Percentiles rank a stretch among this genome's conserved stretches.
Evolutionary conservation across 2,797 vertebrate genomes (phyloP).

Genomic region (Sebastes hubbsi): DNA sequence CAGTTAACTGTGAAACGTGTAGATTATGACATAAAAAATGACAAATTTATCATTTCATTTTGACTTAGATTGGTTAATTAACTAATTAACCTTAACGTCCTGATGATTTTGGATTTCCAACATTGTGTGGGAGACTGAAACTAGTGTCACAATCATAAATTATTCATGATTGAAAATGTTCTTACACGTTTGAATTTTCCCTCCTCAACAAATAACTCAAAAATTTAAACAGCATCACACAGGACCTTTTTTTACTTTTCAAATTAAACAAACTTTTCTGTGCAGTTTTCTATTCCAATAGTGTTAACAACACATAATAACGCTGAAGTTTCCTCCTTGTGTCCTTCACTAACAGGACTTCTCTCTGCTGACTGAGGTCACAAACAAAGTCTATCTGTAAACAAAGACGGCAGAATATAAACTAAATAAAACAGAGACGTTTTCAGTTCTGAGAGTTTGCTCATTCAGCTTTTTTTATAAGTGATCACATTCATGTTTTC

Average conservation of each 20-base stretch:
- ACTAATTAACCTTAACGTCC: not conserved
- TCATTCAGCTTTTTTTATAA: conserved; percentile 2
- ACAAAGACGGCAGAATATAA: not conserved
- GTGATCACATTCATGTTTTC: not conserved
- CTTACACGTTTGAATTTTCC: not conserved
- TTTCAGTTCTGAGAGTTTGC: not conserved
- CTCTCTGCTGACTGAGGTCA: not conserved
- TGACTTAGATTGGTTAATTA: too few relatives aligned
- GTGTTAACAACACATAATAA: too few relatives aligned
- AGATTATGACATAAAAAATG: not conserved
- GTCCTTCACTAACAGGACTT: not conserved
- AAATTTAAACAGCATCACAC: not conserved
- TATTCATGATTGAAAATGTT: not conserved
- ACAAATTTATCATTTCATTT: not conserved
- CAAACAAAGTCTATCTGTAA: not conserved
- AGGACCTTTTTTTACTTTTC: not conserved
- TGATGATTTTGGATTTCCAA: not conserved
- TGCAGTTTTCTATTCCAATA: not conserved
- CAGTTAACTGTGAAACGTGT: not conserved
- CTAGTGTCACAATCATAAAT: not conserved
- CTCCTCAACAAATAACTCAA: not conserved
- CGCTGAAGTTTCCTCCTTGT: not conserved
- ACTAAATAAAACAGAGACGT: not conserved
- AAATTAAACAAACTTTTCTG: not conserved
- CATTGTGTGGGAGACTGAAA: not conserved